These are phyloP conservation scores for Sinocyclocheilus anophthalmus DNA, from an alignment of 2,113 vertebrate genomes.

Conservation along the genomic window DNA sequence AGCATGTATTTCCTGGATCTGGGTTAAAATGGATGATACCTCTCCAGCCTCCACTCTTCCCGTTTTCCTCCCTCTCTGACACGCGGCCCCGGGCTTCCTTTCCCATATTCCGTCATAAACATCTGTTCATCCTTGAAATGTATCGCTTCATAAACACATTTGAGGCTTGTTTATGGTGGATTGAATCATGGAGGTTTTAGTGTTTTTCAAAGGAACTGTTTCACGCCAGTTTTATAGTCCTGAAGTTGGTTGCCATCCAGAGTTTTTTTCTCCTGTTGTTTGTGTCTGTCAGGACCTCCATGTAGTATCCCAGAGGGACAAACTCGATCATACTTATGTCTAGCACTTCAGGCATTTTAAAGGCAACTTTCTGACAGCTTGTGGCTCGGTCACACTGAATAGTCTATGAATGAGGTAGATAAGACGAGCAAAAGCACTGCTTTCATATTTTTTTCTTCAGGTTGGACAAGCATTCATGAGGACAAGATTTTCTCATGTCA, in stretches of 20 bases:
- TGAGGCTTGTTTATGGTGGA: conserved; percentile 78
- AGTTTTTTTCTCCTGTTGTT: conserved; percentile 35
- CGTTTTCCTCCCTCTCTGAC: conserved; percentile 35
- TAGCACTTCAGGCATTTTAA: conserved; percentile 24
- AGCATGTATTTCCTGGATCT: conserved; percentile 51
- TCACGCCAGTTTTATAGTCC: conserved; percentile 47
- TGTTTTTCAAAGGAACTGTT: conserved; percentile 65
- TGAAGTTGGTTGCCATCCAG: conserved; percentile 37
- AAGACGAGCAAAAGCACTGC: neutral
- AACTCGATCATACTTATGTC: conserved; percentile 36
- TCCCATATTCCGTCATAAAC: conserved; percentile 58
- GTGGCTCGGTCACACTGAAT: neutral
- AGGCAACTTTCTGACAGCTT: neutral
- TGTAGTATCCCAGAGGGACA: conserved; percentile 6
- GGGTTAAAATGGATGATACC: conserved; percentile 48
- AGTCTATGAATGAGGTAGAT: neutral
- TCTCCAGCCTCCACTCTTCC: conserved; percentile 13
- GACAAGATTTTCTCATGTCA: neutral
- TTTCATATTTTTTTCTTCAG: neutral
- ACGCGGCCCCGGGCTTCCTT: conserved; percentile 8
- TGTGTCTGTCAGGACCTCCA: conserved; percentile 46
- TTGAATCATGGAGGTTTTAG: conserved; percentile 72
- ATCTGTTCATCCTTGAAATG: conserved; percentile 72
- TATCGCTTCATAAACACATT: conserved; percentile 75
- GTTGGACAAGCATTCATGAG: neutral